Evolutionary conservation across 2,797 vertebrate species (phyloP).

Genomic region (Varecia variegata): DNA sequence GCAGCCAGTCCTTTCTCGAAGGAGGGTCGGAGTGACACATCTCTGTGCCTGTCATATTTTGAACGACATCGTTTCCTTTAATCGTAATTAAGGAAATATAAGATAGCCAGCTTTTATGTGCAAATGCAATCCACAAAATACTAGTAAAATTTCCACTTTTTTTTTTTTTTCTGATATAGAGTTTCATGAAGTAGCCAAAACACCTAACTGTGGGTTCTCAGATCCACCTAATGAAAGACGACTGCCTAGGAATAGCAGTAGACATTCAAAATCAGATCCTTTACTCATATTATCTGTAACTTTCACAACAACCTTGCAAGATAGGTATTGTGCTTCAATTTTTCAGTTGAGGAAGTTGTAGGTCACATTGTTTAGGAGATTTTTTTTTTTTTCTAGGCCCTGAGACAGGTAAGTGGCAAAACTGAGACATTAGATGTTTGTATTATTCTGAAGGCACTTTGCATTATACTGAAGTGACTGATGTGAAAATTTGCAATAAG

Average conservation of each 20-base stretch:
- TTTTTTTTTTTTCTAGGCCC: background rate
- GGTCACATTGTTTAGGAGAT: background rate
- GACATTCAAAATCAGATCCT: background rate
- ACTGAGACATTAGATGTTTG: background rate
- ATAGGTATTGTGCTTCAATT: background rate
- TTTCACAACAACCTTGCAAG: background rate
- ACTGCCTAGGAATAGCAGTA: background rate
- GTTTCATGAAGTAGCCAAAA: background rate
- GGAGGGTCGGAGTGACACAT: background rate
- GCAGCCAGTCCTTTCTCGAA: background rate
- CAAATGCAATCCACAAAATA: background rate
- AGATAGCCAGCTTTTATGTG: background rate
- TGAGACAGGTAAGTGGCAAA: background rate
- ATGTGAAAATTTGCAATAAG: background rate
- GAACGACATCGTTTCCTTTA: background rate
- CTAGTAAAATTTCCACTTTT: background rate
- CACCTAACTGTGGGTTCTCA: background rate
- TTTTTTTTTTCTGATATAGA: background rate
- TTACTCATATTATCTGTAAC: background rate
- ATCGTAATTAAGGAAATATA: background rate
- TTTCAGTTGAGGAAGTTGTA: background rate
- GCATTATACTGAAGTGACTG: background rate
- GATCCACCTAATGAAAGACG: background rate
- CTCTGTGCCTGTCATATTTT: background rate
- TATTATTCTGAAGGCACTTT: background rate